Percentiles rank a stretch among this genome's conserved stretches.
Evolutionary conservation across 2,888 invertebrate genomes (phyloP).

Genomic region (Caenorhabditis uteleia): DNA sequence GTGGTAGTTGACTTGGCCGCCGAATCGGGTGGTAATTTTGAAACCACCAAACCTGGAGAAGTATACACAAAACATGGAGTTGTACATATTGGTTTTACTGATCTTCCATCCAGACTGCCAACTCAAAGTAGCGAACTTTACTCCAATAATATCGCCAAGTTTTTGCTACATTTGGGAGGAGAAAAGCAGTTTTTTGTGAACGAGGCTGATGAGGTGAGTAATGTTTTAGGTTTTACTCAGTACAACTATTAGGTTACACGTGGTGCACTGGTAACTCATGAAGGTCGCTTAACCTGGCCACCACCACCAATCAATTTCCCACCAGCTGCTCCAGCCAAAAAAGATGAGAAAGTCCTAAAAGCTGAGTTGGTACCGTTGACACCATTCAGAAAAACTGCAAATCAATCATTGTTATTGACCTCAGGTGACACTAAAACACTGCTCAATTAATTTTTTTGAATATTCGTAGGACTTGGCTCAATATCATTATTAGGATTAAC

Average conservation of each 20-base stretch:
- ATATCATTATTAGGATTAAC: slow-evolving; percentile 78
- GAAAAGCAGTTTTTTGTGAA: slow-evolving; percentile 83
- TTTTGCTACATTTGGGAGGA: slow-evolving; percentile 82
- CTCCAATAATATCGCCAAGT: slow-evolving; percentile 88
- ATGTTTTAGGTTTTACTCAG: too few species aligned
- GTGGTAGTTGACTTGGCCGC: slow-evolving; percentile 88
- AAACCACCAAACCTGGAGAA: slow-evolving; percentile 74
- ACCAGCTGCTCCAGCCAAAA: slow-evolving; percentile 59
- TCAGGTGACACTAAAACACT: slow-evolving; percentile 76
- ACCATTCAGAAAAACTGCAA: slow-evolving; percentile 79
- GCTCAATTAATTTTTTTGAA: neutral
- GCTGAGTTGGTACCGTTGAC: slow-evolving; percentile 70
- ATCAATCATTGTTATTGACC: slow-evolving; percentile 78
- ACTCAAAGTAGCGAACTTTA: slow-evolving; percentile 86
- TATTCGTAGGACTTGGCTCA: slow-evolving; percentile 75
- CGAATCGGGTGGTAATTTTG: slow-evolving; percentile 79
- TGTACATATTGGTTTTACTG: slow-evolving; percentile 84
- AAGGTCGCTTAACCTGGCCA: slow-evolving; percentile 82
- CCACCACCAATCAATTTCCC: slow-evolving; percentile 74
- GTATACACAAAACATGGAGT: slow-evolving; percentile 81
- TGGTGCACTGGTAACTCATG: slow-evolving; percentile 81
- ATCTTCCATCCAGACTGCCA: slow-evolving; percentile 83
- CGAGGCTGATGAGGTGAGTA: slow-evolving; percentile 85
- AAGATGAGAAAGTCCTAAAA: slow-evolving; percentile 14
- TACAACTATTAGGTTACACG: slow-evolving; percentile 74